Evolutionary conservation across 1,140 invertebrate genomes (phyloP), one percentile per base, ranked within the genome.

Genomic region (Amyelois transitella): DNA sequence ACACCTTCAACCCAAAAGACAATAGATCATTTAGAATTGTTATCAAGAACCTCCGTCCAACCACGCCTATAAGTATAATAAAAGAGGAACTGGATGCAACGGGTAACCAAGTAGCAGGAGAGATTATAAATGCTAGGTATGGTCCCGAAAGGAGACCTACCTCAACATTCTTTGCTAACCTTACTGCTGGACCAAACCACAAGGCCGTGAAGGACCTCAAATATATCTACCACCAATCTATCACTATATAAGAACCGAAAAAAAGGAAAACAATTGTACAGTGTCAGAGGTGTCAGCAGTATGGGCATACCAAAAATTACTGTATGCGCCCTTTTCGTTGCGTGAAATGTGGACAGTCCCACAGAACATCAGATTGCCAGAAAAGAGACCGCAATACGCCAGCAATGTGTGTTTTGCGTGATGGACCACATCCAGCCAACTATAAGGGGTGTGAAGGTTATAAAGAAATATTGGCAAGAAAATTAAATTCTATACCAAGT

Each of bases 201-300:
- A 75, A 77, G 58, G 58, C 73, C 32, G 74, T 81, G 8, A 81
- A 75, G 44, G 32, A 48, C 6, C 38, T 52, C 18, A 38, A 20
- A 20, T 12, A 10, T 8, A 55, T 55, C 56, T 72, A 25, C 54
- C 72, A 24, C 47, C 69, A 17, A 12, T 62, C 10, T 38, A 81
- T 7, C 17, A 59, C 0, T 60, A 81, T 55, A 53, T 53, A 22
- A 68, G 61, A 70, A 62, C 14, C 48, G 25, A 44, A 61, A 67
- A 55, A 66, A 69, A 19, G 22, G 51, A 74, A 49, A 12, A 43
- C 24, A 22, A 73, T 80, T 10, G 24, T 56, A 14, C 79, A 87
- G 51, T 86, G 80, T 49, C 49, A 49, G 6, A 62, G 67, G 10
- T 86, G 78, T 54, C 80, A 88, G 58, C 50, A 54, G 32, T 84